These are phyloP conservation scores for Octopus sinensis DNA, from an alignment of 1,140 invertebrate species.

Conservation along the genomic window DNA sequence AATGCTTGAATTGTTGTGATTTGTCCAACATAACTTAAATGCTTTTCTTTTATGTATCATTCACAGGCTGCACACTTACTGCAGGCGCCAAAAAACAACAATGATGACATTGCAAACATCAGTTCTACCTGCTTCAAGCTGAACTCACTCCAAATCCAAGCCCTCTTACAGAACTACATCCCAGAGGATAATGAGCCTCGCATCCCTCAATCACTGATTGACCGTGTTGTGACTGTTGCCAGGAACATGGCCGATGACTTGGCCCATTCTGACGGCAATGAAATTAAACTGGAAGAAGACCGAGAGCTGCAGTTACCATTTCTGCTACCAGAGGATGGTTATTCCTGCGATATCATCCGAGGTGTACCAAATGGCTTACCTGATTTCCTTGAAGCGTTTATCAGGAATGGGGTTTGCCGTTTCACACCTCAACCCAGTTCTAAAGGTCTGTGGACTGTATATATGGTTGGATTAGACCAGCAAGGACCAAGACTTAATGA, in stretches of 20 bases:
- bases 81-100: slow-evolving; percentile 79
- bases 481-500: slow-evolving; percentile 32
- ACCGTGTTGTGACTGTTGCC: slow-evolving; percentile 69
- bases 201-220: slow-evolving; percentile 54
- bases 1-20: too few species aligned
- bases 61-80: slow-evolving; percentile 60
- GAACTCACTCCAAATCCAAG: slow-evolving; percentile 86
- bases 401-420: slow-evolving; percentile 79
- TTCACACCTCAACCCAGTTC: slow-evolving; percentile 85
- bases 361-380: slow-evolving; percentile 83
- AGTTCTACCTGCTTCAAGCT: slow-evolving; percentile 95
- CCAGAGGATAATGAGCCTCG: slow-evolving; percentile 67
- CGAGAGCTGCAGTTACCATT: slow-evolving; percentile 84
- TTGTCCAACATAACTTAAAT: too few species aligned
- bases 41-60: not conserved
- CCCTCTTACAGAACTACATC: slow-evolving; percentile 78
- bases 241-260: slow-evolving; percentile 90
- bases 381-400: slow-evolving; percentile 85
- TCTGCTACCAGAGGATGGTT: slow-evolving; percentile 93
- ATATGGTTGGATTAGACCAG: slow-evolving; percentile 66
- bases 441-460: slow-evolving; percentile 90
- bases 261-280: slow-evolving; percentile 81
- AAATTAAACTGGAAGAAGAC: slow-evolving; percentile 77
- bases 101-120: slow-evolving; percentile 84
- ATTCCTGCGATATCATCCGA: slow-evolving; percentile 92